Conservation (phyloP, 1,140 invertebrate genomes). For the Holcopasites calliopsidis region DNA sequence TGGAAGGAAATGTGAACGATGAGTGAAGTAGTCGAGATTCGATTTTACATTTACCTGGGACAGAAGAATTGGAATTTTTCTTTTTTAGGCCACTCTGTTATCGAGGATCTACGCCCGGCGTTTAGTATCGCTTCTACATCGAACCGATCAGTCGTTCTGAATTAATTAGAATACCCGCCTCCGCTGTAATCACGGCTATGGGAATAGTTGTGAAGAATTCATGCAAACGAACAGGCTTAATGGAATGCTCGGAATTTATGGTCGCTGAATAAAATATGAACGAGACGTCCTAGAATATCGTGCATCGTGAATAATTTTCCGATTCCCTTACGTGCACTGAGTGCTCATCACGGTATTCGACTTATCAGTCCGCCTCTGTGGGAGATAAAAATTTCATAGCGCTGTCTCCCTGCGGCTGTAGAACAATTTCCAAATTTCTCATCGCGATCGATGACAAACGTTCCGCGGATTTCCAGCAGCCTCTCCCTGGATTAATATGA, state of each 20-base stretch:
- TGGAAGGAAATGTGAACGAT: conserved; percentile 69
- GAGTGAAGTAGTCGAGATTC: conserved; percentile 70
- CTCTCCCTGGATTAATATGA: neutral
- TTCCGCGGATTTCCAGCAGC: neutral
- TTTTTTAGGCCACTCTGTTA: neutral
- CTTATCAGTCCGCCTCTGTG: neutral
- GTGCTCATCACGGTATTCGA: conserved; percentile 14
- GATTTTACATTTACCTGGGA: conserved; percentile 63
- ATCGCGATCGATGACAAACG: neutral
- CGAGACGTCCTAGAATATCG: conserved; percentile 32
- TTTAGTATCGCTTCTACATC: too few species aligned
- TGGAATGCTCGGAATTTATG: conserved; percentile 54
- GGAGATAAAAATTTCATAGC: neutral
- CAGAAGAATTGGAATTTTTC: too few species aligned
- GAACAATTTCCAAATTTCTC: too few species aligned
- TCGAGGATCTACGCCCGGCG: too few species aligned
- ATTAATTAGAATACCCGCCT: too few species aligned
- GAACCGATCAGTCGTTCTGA: too few species aligned
- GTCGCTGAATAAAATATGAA: conserved; percentile 57
- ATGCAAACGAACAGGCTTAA: conserved; percentile 47
- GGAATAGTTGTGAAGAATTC: too few species aligned
- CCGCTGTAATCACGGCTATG: too few species aligned
- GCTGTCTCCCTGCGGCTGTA: too few species aligned
- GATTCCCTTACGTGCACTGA: conserved; percentile 17
- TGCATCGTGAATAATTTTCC: conserved; percentile 52